Evolutionary conservation across 64 coral and sea anemone species (phyloP).

Genomic region (Actinia equina): DNA sequence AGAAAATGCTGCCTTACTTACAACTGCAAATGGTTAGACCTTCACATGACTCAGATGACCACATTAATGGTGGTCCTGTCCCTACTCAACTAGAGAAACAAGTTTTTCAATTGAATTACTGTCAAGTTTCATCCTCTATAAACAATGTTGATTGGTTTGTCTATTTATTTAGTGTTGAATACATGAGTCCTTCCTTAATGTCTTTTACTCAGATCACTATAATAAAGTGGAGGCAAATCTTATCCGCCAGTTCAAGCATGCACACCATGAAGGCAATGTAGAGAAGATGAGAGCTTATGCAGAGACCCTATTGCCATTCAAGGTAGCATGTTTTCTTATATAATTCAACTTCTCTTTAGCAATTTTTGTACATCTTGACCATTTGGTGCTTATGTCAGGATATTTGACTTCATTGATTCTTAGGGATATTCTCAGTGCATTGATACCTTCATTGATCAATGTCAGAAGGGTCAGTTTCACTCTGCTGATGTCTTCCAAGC

Average conservation of each 20-base stretch:
- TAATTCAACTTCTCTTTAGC: no score
- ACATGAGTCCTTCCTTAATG: background rate
- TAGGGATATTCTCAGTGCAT: slow-evolving; percentile 90
- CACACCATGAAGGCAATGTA: slow-evolving; percentile 71
- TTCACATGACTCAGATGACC: no score
- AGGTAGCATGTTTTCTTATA: slow-evolving; percentile 37
- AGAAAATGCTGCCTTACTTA: no score
- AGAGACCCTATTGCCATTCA: slow-evolving; percentile 93
- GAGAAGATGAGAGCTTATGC: slow-evolving; percentile 81
- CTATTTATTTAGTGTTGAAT: no score
- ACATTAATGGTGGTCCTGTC: no score
- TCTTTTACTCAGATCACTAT: slow-evolving; percentile 58
- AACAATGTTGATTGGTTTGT: no score
- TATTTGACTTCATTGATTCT: background rate
- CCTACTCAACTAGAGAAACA: no score
- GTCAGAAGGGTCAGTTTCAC: slow-evolving; percentile 88
- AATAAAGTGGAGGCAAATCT: slow-evolving; percentile 72
- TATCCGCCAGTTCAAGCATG: slow-evolving; percentile 83
- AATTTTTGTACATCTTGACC: no score
- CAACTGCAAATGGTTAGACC: no score
- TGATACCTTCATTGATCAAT: slow-evolving; percentile 88
- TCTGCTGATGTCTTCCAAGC: slow-evolving; percentile 89
- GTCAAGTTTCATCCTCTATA: no score
- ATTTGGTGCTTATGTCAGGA: no score
- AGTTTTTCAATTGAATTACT: no score